Evolutionary conservation across 2,113 vertebrate genomes (phyloP), one percentile per base, ranked within the genome.

Genomic region (Lipophrys pholis): DNA sequence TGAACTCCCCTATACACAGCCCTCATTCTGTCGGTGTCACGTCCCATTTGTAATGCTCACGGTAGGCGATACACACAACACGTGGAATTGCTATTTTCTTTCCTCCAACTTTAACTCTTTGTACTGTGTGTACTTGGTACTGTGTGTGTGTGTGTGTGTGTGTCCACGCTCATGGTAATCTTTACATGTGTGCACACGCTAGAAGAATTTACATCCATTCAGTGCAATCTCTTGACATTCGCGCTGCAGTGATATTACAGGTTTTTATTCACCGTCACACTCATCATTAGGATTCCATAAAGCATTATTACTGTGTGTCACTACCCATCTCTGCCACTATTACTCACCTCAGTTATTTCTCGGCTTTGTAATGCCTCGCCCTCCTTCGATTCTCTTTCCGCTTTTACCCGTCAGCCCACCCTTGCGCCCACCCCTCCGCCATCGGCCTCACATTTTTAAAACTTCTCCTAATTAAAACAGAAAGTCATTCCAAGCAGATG

Each of bases 401-500:
- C 52, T 56, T 69, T 63, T 38, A 58, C 39, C 40, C 6, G 52
- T 3, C 45, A 6, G 15, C 15, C 50, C 46, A 6, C 30, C 12
- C 41, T 15, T 11, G 43, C 68, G 56, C 48, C 68, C 15, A 30
- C 21, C 21, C 21, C 21, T 30, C 21, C 21, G 21, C 21, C 21
- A 61, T 5, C 12, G 67, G 73, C 66, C 38, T 35, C 68, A 69
- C 79, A 78, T 80, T 87, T 89, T 73, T 59, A 87, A 87, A 86
- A 50, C 40, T 70, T 69, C 64, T 30, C 50, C 86, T 84, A 84
- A 91, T 91, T 91, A 87, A 93, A 91, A 74, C 73, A 65, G 78
- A 83, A 84, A 78, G 79, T 84, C 80, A 74, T 73, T 80, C 69
- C 52, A 76, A 86, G 76, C 91, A 92, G 88, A 91, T 90, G 89